Percentiles rank a stretch among this genome's conserved stretches.
Evolutionary conservation across 2,113 vertebrate species (phyloP).

Genomic region (Daubentonia madagascariensis): DNA sequence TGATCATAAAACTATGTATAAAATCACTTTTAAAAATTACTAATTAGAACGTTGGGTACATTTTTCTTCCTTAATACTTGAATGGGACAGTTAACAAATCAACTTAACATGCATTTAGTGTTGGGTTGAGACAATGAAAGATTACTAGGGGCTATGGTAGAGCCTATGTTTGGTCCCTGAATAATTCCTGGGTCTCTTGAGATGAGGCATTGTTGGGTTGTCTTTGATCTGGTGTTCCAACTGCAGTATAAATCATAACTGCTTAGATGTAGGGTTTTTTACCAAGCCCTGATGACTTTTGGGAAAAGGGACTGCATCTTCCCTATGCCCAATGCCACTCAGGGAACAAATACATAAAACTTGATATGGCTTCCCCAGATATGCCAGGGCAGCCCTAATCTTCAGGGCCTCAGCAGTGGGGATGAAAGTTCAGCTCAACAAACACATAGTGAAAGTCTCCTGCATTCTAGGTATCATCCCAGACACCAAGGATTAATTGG

Average conservation of each 20-base stretch:
- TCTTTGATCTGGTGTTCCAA: constrained; percentile 7
- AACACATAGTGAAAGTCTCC: neutral
- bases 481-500: neutral
- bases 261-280: neutral
- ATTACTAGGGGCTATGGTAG: neutral
- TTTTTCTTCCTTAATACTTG: constrained; percentile 63
- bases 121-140: constrained; percentile 47
- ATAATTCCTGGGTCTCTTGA: neutral
- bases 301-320: neutral
- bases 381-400: neutral
- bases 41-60: constrained; percentile 71
- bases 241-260: neutral
- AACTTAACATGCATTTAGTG: constrained; percentile 54
- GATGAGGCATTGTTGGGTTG: neutral
- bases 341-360: neutral
- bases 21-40: constrained; percentile 81
- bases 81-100: constrained; percentile 66
- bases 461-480: neutral
- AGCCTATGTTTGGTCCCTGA: neutral
- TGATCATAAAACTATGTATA: constrained; percentile 82
- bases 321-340: neutral
- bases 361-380: neutral
- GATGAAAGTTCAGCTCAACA: neutral
- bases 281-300: neutral
- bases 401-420: neutral